phyloP scores from a whole-genome alignment of 2,113 vertebrate genomes.

The Phainopepla nitens region DNA sequence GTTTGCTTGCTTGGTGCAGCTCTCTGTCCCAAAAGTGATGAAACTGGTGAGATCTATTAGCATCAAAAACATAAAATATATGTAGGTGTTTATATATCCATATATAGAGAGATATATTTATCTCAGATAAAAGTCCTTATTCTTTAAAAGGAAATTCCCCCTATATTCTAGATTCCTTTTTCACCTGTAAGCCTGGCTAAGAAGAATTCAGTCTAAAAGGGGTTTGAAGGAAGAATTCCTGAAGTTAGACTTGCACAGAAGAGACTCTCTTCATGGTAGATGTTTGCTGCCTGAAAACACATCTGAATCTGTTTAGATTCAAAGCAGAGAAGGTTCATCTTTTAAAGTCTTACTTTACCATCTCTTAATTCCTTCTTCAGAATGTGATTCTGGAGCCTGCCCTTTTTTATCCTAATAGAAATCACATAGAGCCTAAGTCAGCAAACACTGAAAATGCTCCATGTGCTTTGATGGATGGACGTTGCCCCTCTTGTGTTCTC shows the following conservation, averaged over 20 bases:
- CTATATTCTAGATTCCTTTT: neutral
- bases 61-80: neutral
- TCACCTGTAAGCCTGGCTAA: neutral
- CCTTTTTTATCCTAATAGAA: neutral
- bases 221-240: neutral
- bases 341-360: neutral
- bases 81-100: neutral
- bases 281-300: neutral
- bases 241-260: neutral
- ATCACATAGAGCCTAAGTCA: neutral
- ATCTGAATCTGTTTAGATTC: neutral
- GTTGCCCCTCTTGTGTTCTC: neutral
- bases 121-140: neutral
- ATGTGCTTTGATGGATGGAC: neutral
- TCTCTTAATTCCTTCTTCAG: neutral
- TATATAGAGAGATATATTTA: neutral
- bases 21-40: neutral
- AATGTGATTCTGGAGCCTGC: neutral
- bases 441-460: neutral
- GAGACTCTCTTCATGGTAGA: neutral
- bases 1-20: neutral
- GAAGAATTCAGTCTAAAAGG: neutral
- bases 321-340: neutral
- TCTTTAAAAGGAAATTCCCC: neutral
- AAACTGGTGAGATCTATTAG: neutral